These are phyloP conservation scores for Tipula lateralis DNA, from an alignment of 2,888 invertebrate species.

Conservation along the genomic window DNA sequence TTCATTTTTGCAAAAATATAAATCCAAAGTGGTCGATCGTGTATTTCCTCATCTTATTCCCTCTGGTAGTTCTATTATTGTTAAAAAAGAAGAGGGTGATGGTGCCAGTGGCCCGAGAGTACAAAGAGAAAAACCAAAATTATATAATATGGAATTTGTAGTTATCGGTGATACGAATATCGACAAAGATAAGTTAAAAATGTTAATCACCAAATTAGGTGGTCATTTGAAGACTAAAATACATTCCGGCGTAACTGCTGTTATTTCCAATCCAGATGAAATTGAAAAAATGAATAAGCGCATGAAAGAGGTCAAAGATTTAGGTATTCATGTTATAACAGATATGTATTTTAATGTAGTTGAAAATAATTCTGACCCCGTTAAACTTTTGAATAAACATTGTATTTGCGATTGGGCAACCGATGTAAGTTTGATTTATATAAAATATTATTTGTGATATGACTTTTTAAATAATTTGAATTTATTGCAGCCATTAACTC, in stretches of 20 bases:
- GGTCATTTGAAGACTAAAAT: constrained; percentile 67
- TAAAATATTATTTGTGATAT: neutral
- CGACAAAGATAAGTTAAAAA: constrained; percentile 60
- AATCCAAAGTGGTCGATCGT: constrained; percentile 56
- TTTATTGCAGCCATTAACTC: constrained; percentile 47
- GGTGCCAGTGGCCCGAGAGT: constrained; percentile 57
- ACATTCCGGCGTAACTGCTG: constrained; percentile 62
- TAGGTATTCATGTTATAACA: constrained; percentile 76
- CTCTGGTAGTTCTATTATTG: constrained; percentile 41
- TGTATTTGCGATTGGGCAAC: constrained; percentile 80
- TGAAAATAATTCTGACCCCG: constrained; percentile 56
- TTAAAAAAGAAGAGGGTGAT: constrained; percentile 54
- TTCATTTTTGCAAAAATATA: constrained; percentile 58
- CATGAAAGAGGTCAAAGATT: constrained; percentile 61
- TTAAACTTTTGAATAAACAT: constrained; percentile 64
- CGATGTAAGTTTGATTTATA: constrained; percentile 56
- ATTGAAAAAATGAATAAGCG: constrained; percentile 61
- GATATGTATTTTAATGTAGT: constrained; percentile 68
- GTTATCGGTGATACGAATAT: constrained; percentile 56
- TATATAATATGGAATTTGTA: constrained; percentile 75
- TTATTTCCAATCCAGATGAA: constrained; percentile 66
- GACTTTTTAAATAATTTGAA: neutral
- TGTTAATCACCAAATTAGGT: constrained; percentile 66
- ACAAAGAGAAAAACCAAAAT: constrained; percentile 59
- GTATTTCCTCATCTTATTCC: constrained; percentile 55